Evolutionary conservation across 2,113 vertebrate genomes (phyloP).

Genomic region (Garra rufa): DNA sequence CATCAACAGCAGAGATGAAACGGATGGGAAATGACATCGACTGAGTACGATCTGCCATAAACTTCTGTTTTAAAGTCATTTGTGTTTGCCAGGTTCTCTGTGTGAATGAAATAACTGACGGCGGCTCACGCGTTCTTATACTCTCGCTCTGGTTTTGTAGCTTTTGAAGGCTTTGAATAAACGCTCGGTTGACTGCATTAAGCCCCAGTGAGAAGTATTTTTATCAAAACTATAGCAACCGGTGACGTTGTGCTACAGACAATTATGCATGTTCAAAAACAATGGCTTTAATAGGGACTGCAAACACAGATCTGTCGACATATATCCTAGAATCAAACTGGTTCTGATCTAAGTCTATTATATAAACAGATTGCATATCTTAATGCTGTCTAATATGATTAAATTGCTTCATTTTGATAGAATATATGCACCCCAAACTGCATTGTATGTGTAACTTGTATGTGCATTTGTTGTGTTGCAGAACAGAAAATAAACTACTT

Average conservation of each 20-base stretch:
- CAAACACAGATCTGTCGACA: background rate
- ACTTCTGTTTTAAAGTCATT: conserved; percentile 5
- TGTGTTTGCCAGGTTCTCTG: background rate
- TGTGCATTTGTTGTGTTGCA: background rate
- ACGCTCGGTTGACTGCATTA: conserved; percentile 27
- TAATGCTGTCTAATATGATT: background rate
- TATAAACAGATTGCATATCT: background rate
- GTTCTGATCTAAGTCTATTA: background rate
- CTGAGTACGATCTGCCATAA: conserved; percentile 16
- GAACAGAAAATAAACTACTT: conserved; percentile 5
- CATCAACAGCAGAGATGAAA: background rate
- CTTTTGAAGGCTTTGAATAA: conserved; percentile 25
- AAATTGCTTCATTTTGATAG: background rate
- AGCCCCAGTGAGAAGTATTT: conserved; percentile 36
- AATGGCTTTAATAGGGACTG: background rate
- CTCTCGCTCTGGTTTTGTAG: conserved; percentile 35
- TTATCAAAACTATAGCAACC: conserved; percentile 38
- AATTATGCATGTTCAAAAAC: conserved; percentile 25
- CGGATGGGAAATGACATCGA: background rate
- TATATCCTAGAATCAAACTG: background rate
- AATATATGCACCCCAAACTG: background rate
- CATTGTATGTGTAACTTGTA: background rate
- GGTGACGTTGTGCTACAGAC: background rate
- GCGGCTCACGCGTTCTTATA: background rate
- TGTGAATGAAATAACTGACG: conserved; percentile 14